phyloP scores from a whole-genome alignment of 2,888 invertebrate genomes.

The Drosophila austrosaltans region DNA sequence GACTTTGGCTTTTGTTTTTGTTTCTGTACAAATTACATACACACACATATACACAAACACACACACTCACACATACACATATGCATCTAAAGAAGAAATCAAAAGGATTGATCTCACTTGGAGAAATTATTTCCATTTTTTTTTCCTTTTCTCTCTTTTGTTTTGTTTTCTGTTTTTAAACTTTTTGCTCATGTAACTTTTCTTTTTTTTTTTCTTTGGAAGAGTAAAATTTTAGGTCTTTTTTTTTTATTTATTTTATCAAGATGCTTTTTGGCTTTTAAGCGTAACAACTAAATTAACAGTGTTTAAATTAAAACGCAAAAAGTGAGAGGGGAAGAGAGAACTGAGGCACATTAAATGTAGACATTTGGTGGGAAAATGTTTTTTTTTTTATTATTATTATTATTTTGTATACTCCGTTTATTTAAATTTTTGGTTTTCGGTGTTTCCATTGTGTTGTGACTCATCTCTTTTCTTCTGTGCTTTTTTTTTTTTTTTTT shows the following conservation, averaged over 20 bases:
- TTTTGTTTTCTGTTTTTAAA: constrained; percentile 45
- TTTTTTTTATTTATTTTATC: constrained; percentile 39
- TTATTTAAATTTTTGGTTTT: too few relatives aligned
- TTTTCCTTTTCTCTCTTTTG: not conserved
- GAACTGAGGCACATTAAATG: constrained; percentile 1
- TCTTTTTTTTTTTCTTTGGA: constrained; percentile 14
- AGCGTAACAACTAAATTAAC: constrained; percentile 76
- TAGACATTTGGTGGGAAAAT: constrained; percentile 11
- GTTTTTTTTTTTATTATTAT: not conserved
- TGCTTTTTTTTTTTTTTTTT: not conserved
- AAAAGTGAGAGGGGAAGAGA: constrained; percentile 4
- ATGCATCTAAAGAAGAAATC: constrained; percentile 49
- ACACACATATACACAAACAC: not conserved
- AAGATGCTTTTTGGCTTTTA: constrained; percentile 51
- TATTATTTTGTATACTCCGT: too few relatives aligned
- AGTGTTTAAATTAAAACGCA: constrained; percentile 68
- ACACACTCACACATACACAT: not conserved
- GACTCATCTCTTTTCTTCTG: not conserved
- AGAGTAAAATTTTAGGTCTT: constrained; percentile 27
- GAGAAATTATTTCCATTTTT: not conserved
- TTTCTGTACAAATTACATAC: constrained; percentile 37
- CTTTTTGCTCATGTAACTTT: constrained; percentile 54
- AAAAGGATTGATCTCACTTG: constrained; percentile 49
- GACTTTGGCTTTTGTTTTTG: constrained; percentile 25
- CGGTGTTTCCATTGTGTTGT: not conserved